Percentiles rank a stretch among this genome's conserved stretches.
Evolutionary conservation across 2,113 vertebrate species (phyloP).

Genomic region (Megaceryle torquata): DNA sequence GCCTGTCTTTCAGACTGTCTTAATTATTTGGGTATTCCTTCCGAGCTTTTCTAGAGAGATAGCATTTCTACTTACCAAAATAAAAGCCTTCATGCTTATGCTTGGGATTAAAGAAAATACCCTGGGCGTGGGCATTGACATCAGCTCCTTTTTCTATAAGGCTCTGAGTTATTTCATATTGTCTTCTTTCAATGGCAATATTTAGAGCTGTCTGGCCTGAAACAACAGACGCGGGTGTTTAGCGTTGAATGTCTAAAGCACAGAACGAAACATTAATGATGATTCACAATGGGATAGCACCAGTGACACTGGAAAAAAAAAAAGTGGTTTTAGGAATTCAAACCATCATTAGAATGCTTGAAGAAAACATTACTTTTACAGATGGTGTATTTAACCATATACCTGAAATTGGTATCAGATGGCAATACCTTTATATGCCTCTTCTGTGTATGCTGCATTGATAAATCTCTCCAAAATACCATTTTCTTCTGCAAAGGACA

Average conservation of each 20-base stretch:
- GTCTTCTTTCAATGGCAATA: slow-evolving; percentile 80
- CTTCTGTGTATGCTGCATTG: slow-evolving; percentile 81
- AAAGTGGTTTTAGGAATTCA: neutral
- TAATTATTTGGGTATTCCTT: neutral
- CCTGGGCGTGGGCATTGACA: slow-evolving; percentile 77
- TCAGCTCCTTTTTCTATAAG: slow-evolving; percentile 80
- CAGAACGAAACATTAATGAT: neutral
- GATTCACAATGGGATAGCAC: neutral
- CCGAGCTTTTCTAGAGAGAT: neutral
- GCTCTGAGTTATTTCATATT: slow-evolving; percentile 71
- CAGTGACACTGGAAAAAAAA: neutral
- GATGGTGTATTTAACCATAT: neutral
- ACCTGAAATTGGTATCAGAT: neutral
- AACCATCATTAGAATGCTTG: neutral
- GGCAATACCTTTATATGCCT: slow-evolving; percentile 78
- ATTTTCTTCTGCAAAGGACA: slow-evolving; percentile 75
- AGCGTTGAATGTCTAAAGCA: neutral
- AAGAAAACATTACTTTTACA: neutral
- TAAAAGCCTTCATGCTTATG: slow-evolving; percentile 82
- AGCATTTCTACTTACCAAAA: slow-evolving; percentile 72
- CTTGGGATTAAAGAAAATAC: slow-evolving; percentile 82
- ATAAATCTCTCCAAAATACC: slow-evolving; percentile 74
- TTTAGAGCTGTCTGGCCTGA: slow-evolving; percentile 80
- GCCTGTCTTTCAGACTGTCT: neutral
- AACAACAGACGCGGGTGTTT: neutral